Conservation (phyloP, 2,113 vertebrate species). For the Jacana jacana region DNA sequence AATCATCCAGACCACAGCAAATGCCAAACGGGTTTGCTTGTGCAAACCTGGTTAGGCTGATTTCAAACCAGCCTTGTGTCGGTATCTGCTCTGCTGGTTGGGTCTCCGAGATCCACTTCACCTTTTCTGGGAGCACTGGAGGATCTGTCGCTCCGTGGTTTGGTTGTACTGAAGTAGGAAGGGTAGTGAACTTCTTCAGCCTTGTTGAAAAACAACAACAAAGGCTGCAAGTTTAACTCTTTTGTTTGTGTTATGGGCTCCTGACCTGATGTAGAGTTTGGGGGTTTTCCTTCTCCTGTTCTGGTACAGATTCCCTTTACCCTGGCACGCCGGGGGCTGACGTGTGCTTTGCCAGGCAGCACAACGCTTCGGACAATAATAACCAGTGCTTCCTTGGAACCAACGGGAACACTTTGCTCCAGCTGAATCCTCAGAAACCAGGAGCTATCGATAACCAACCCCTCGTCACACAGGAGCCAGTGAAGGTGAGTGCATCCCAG, state of each 20-base stretch:
- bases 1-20: neutral
- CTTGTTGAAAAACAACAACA: neutral
- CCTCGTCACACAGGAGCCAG: slow-evolving; percentile 89
- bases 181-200: neutral
- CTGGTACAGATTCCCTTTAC: slow-evolving; percentile 79
- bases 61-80: neutral
- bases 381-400: slow-evolving; percentile 90
- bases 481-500: slow-evolving; percentile 80
- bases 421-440: slow-evolving; percentile 88
- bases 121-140: neutral
- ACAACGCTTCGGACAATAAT: slow-evolving; percentile 91
- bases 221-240: neutral
- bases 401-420: slow-evolving; percentile 85
- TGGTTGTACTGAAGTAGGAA: neutral
- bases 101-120: neutral
- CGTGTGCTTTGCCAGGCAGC: slow-evolving; percentile 88
- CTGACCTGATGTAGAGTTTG: neutral
- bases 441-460: slow-evolving; percentile 97
- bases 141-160: neutral
- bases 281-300: neutral
- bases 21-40: neutral
- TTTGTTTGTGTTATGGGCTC: neutral
- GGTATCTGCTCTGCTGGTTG: neutral
- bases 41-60: neutral
- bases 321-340: slow-evolving; percentile 83